Evolutionary conservation across 2,888 invertebrate species (phyloP), one percentile per base, ranked within the genome.

Genomic region (Nemoura dubitans): DNA sequence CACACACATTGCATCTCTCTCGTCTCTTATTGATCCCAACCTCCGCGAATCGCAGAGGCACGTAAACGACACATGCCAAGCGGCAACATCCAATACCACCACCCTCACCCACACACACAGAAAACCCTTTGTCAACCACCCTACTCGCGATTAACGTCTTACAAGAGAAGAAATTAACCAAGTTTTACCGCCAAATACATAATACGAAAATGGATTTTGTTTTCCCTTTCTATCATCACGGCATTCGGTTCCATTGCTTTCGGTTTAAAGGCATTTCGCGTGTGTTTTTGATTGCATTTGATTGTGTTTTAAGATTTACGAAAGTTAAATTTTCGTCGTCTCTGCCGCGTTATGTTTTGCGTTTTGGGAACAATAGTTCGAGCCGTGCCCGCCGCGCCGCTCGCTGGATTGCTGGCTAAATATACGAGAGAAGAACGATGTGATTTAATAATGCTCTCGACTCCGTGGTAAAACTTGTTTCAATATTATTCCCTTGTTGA

Each of bases 171-270:
- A 78, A 78, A 78, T 78, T 78, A 78, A 78, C 7, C 78, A 78
- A 78, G 28, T 28, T 78, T 78, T 59, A 59, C 21, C 10, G 16
- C 59, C 6, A 6, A 78, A 78, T 36, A 36, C 36, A n/a, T n/a
- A n/a, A n/a, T n/a, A 78, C n/a, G 78, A 78, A 78, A 78, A 78
- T 78, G 78, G 78, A 78, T 78, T n/a, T 78, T 78, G 78, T 78
- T 6, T 78, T 78, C 78, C 5, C 28, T 78, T 78, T 27, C 27
- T 76, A 10, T 3, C 36, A 36, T 36, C 10, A 21, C 25, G 78
- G 5, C 28, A 26, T 78, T 10, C 1, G 26, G 26, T 76, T 3
- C 25, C 25, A 26, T 7, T 6, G 78, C 10, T 78, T 78, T 78
- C 28, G 78, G n/a, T 3, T 78, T 26, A 2, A 5, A 28, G 78